Conservation (phyloP, 2,888 invertebrate genomes). For the Xylocampa areola region DNA sequence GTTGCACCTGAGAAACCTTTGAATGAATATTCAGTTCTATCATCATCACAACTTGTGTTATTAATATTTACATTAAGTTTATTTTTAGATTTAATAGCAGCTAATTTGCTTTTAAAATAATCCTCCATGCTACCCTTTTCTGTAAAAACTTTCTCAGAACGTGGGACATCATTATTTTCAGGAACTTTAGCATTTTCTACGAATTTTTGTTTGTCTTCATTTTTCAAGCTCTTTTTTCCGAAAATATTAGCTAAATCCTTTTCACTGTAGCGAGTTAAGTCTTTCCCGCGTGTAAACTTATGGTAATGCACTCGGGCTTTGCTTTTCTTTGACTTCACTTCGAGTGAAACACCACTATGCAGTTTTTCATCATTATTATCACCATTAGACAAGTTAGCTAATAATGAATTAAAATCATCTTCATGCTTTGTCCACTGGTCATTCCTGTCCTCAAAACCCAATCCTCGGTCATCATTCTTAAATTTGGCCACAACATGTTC, state of each 20-base stretch:
- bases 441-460: slow-evolving; percentile 93
- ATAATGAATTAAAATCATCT: slow-evolving; percentile 93
- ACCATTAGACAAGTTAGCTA: slow-evolving; percentile 84
- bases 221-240: slow-evolving; percentile 91
- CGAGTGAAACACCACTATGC: slow-evolving; percentile 91
- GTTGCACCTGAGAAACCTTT: slow-evolving; percentile 77
- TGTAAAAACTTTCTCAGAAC: slow-evolving; percentile 78
- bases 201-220: slow-evolving; percentile 55
- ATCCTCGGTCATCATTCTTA: slow-evolving; percentile 94
- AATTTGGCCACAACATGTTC: slow-evolving; percentile 94
- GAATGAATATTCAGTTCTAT: slow-evolving; percentile 73
- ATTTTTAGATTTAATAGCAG: slow-evolving; percentile 85
- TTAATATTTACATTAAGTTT: slow-evolving; percentile 59
- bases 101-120: slow-evolving; percentile 93
- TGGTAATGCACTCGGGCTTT: slow-evolving; percentile 95
- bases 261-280: slow-evolving; percentile 93
- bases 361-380: slow-evolving; percentile 72
- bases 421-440: slow-evolving; percentile 97
- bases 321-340: slow-evolving; percentile 94
- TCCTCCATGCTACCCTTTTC: slow-evolving; percentile 92
- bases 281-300: slow-evolving; percentile 97
- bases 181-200: slow-evolving; percentile 57
- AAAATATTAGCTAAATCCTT: slow-evolving; percentile 96
- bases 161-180: slow-evolving; percentile 60
- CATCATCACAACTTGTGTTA: slow-evolving; percentile 62